A percentile compares a stretch with the other conserved stretches of the same genome.
Conservation (phyloP, 35 echinoderm and acorn worm genomes). For the Patiria miniata region DNA sequence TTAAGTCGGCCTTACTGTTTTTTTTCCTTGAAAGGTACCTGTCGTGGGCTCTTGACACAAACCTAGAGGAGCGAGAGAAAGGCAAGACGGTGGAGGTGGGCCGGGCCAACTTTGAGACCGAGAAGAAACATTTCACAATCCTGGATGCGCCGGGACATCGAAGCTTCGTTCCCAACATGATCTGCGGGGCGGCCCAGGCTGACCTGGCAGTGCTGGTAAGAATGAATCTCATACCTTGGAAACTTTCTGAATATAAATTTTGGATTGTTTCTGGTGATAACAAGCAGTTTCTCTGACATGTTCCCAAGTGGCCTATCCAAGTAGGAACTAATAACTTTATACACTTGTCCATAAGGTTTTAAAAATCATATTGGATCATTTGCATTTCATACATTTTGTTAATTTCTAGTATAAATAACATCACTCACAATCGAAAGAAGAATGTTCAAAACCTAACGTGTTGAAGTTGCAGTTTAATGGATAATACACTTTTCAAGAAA, state of each 20-base stretch:
- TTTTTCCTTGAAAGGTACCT: conserved; percentile 68
- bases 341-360: no score
- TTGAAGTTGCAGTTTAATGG: no score
- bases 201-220: conserved; percentile 97
- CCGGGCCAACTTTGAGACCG: conserved; percentile 96
- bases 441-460: no score
- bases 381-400: no score
- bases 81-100: conserved; percentile 98
- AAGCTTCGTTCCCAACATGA: conserved; percentile 99
- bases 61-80: conserved; percentile 97
- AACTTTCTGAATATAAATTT: background rate
- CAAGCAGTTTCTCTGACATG: background rate
- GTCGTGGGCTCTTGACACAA: conserved; percentile 97
- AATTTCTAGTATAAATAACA: no score
- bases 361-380: no score
- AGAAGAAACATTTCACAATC: conserved; percentile 95
- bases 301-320: no score
- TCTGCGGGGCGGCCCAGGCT: conserved; percentile 96
- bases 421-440: no score
- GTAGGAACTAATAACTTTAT: no score
- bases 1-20: background rate
- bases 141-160: conserved; percentile 84
- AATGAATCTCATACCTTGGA: background rate
- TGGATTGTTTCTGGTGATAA: no score
- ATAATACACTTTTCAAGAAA: no score